Conservation (phyloP, 2,888 invertebrate genomes). For the Ethmia dodecea region DNA sequence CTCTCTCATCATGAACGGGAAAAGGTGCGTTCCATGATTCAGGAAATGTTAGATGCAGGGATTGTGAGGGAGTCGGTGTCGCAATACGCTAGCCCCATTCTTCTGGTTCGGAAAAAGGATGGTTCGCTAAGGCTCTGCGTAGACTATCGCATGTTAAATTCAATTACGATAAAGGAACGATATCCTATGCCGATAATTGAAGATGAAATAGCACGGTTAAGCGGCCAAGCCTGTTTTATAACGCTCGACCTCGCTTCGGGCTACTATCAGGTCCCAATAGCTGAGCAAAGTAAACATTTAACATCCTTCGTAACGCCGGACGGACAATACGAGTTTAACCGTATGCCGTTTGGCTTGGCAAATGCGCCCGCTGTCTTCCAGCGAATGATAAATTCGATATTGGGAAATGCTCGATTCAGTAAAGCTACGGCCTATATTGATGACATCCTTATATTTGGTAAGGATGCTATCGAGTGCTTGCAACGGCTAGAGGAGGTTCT, state of each 20-base stretch:
- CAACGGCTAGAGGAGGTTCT: neutral
- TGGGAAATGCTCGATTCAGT: conserved; percentile 1
- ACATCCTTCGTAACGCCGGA: too few species aligned
- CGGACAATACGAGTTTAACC: neutral
- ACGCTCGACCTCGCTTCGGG: neutral
- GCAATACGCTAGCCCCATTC: too few species aligned
- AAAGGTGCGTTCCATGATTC: neutral
- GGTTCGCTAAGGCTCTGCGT: neutral
- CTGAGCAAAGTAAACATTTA: conserved; percentile 1
- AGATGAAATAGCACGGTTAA: too few species aligned
- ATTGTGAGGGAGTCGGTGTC: too few species aligned
- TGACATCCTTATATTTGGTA: conserved; percentile 3
- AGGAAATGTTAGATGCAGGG: too few species aligned
- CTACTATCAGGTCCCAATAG: conserved; percentile 8
- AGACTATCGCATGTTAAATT: neutral
- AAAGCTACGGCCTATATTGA: conserved; percentile 6
- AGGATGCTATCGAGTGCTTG: neutral
- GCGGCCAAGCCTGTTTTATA: too few species aligned
- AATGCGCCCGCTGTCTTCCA: too few species aligned
- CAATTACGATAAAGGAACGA: neutral
- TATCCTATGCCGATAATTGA: conserved; percentile 9
- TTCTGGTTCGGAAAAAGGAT: too few species aligned
- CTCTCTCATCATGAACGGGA: neutral
- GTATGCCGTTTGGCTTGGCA: too few species aligned
- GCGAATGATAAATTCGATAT: too few species aligned